Evolutionary conservation across 2,797 vertebrate genomes (phyloP), one percentile per base, ranked within the genome.

Genomic region (Rhynchonycteris naso): DNA sequence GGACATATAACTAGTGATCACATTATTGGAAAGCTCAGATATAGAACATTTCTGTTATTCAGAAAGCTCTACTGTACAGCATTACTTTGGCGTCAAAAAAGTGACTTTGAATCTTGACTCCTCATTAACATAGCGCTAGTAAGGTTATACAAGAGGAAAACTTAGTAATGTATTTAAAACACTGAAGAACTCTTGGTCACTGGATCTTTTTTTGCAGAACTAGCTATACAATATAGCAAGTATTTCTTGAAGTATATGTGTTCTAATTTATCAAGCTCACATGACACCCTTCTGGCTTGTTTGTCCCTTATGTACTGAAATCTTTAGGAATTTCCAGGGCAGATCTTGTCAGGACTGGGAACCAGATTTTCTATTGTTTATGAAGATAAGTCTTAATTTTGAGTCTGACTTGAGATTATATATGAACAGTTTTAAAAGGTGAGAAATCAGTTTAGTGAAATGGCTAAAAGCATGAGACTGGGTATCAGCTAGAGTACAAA

Each of bases 371-470:
- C 43, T 82, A 2, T 91, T 86, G 3, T 79, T 93, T 24, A 24
- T 88, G 26, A 74, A 89, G 65, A 89, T 63, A 71, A 86, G 2
- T 47, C 50, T 90, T 63, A 52, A 69, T 30, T 93, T 82, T 93
- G 71, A 93, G 68, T 95, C 80, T 93, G 72, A 13, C 33, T 75
- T 75, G 0, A 91, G 19, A 50, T 30, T 65, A 33, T 71, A 0
- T 93, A 69, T 91, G 35, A 93, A 33, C 22, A 82, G 43, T 74
- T 86, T 82, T 52, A 84, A 83, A 93, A 93, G 9, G 19, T 80
- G 50, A 95, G 24, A 85, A 88, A 56, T 78, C 4, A 82, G 19
- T 65, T 63, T 12, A 69, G 54, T 79, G 54, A 91, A 28, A 63
- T 74, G 26, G 22, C 74, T 47, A 75, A 83, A 38, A 93, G 3